Evolutionary conservation across 2,113 vertebrate species (phyloP).

Genomic region (Aptenodytes patagonicus): DNA sequence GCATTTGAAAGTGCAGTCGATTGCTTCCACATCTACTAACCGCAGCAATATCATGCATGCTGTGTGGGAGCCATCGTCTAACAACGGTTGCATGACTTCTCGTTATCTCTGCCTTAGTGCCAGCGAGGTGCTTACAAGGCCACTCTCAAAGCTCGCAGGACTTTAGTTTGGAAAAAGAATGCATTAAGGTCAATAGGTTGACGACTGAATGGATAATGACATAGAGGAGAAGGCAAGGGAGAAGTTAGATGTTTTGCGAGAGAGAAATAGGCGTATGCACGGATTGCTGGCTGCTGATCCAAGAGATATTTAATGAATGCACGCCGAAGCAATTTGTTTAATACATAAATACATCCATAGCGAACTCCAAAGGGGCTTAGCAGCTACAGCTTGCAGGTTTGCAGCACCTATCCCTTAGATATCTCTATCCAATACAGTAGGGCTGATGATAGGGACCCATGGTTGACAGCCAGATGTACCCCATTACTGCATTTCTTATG

Average conservation of each 20-base stretch:
- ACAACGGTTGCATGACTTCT: accelerated
- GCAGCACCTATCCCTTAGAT: background rate
- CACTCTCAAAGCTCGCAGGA: accelerated
- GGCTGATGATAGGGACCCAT: background rate
- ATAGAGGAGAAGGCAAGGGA: background rate
- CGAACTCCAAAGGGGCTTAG: background rate
- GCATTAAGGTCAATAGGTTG: background rate
- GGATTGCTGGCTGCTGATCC: background rate
- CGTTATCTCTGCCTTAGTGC: background rate
- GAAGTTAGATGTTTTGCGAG: background rate
- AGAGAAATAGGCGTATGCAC: background rate
- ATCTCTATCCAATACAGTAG: accelerated
- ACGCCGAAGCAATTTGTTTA: background rate
- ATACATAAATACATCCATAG: background rate
- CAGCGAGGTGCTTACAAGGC: background rate
- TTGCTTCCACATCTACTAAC: background rate
- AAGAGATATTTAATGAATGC: background rate
- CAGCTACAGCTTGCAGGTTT: background rate
- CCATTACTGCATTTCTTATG: background rate
- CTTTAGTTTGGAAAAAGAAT: background rate
- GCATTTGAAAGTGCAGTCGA: accelerated
- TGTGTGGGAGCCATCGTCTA: background rate
- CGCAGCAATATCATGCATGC: accelerated
- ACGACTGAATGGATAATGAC: background rate
- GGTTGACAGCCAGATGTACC: no score